Base-by-base conservation (phyloP, 2,888 invertebrate genomes). In the Apamea crenata region DNA sequence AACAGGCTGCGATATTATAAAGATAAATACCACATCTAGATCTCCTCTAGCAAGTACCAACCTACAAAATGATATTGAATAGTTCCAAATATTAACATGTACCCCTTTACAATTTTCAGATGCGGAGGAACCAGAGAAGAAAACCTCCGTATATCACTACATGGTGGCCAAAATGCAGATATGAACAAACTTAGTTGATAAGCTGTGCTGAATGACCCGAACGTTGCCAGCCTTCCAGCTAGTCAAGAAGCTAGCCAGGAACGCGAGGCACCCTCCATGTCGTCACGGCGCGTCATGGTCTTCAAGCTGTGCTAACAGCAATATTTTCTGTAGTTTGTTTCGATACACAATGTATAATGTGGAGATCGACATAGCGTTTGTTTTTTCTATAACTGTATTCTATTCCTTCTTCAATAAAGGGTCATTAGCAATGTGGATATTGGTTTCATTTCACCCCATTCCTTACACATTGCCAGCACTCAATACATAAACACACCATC, bases 311-410 rank as follows among this genome's bases (percentile, higher is more conserved):
- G 21, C 81, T 83, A 68, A 81, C 79, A 81, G 69, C 16, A 18
- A n/a, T n/a, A 40, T 14, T 78, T 81, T 78, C 79, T 53, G 84
- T 84, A 70, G 84, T 21, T 53, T 79, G 84, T 84, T 66, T 81
- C 80, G 81, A 66, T 81, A 66, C 80, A 81, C 84, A 53, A 44
- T 44, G 16, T 78, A 56, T 18, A 47, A 40, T 16, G 84, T 81
- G 84, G 68, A 50, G 79, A 83, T 81, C 81, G 84, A 82, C 69
- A 61, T 82, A 81, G 68, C n/a, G 69, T 67, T 63, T 78, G 16
- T 68, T 29, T 63, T 44, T 56, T 56, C 56, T 36, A 47, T 59
- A 16, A 50, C 40, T 65, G 18, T 56, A 8, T 44, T 29, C 59
- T 78, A 79, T 77, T 47, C 36, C 29, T 80, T 56, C 75, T 47